These are phyloP conservation scores for Ranitomeya variabilis DNA, from an alignment of 2,113 vertebrate species.

Conservation along the genomic window DNA sequence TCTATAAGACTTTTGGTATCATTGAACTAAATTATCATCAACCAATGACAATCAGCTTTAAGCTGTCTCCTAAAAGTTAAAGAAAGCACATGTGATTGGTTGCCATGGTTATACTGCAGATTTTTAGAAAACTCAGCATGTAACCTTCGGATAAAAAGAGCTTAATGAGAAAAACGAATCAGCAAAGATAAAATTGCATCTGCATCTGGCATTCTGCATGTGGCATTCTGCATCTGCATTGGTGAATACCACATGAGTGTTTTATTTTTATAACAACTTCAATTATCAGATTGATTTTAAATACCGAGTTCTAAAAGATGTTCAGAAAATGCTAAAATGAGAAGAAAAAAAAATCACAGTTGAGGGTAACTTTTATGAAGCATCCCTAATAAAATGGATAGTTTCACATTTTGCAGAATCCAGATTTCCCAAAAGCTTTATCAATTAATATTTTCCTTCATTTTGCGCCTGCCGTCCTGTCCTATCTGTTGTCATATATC, in stretches of 20 bases:
- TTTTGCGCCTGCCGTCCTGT: not conserved
- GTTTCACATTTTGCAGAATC: no score
- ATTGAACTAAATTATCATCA: not conserved
- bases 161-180: not conserved
- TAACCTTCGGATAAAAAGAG: not conserved
- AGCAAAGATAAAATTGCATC: not conserved
- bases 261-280: not conserved
- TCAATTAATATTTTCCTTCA: no score
- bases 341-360: no score
- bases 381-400: no score
- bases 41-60: not conserved
- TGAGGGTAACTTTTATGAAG: no score
- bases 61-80: not conserved
- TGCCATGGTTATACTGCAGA: slow-evolving; percentile 14
- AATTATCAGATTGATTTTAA: not conserved
- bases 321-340: not conserved
- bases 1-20: no score
- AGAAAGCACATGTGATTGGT: not conserved
- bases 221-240: not conserved
- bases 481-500: not conserved
- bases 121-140: not conserved
- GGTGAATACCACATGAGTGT: not conserved
- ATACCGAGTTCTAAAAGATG: not conserved
- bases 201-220: no score
- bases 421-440: no score